phyloP scores from a whole-genome alignment of 2,888 invertebrate species.

The Formica aserva region DNA sequence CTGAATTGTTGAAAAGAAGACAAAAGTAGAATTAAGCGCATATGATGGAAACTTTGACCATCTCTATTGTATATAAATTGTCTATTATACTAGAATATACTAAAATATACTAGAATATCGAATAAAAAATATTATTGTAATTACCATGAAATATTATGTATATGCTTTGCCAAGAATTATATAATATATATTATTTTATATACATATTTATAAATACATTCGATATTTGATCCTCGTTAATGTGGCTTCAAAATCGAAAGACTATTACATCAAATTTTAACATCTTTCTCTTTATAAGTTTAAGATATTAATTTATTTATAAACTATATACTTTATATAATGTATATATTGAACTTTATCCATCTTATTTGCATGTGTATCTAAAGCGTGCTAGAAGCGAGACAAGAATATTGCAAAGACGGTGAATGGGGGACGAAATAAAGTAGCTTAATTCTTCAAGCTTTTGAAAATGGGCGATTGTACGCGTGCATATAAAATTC shows the following conservation, averaged over 20 bases:
- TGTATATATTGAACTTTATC: constrained; percentile 4
- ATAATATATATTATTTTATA: background rate
- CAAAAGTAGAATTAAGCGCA: background rate
- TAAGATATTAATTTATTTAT: constrained; percentile 19
- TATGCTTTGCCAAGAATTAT: background rate
- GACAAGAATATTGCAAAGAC: constrained; percentile 22
- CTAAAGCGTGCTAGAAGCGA: background rate
- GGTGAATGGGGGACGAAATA: background rate
- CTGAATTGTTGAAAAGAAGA: background rate
- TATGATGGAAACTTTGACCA: background rate
- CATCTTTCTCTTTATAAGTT: background rate
- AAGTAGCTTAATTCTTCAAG: constrained; percentile 25
- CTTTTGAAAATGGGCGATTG: constrained; percentile 13
- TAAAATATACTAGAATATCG: background rate
- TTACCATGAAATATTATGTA: background rate
- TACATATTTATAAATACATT: background rate
- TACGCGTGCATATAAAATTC: constrained; percentile 13
- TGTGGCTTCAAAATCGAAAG: background rate
- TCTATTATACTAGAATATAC: too few species aligned
- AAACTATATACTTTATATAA: constrained; percentile 1
- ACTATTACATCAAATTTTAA: background rate
- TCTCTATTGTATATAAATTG: too few species aligned
- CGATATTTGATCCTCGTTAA: background rate
- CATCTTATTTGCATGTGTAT: background rate
- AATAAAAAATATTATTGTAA: background rate